Percentiles rank a stretch among this genome's conserved stretches.
These are phyloP conservation scores for Parnassius glacialis DNA, from an alignment of 2,888 invertebrate species.

Conservation along the genomic window DNA sequence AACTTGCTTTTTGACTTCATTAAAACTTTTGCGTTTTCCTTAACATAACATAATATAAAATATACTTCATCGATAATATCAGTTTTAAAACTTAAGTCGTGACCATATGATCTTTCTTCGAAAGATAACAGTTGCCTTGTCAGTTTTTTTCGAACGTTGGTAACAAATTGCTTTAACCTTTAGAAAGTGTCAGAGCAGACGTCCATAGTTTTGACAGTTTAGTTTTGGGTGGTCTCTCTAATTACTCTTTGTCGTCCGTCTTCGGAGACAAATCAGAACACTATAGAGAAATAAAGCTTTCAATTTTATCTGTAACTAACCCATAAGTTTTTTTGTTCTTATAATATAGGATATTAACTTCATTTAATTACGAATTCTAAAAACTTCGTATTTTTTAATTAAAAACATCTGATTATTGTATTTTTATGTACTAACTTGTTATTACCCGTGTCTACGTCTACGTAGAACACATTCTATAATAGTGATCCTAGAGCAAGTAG, in stretches of 20 bases:
- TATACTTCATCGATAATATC: constrained; percentile 17
- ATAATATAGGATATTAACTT: too few species aligned
- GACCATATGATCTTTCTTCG: constrained; percentile 9
- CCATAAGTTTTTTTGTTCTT: constrained; percentile 5
- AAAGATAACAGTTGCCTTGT: constrained; percentile 19
- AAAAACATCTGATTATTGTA: too few species aligned
- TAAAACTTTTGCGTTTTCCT: constrained; percentile 20
- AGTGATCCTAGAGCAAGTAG: too few species aligned
- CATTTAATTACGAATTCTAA: too few species aligned
- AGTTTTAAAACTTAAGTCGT: constrained; percentile 13
- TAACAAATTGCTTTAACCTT: constrained; percentile 46
- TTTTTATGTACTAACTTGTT: too few species aligned
- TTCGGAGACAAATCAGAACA: constrained; percentile 51
- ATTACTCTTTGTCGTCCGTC: constrained; percentile 49
- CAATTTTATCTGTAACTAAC: constrained; percentile 29
- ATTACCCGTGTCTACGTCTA: too few species aligned
- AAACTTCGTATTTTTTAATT: too few species aligned
- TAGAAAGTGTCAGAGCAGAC: constrained; percentile 35
- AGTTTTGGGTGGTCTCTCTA: constrained; percentile 55
- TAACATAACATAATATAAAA: too few species aligned
- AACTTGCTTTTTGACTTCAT: constrained; percentile 17
- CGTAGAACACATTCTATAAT: too few species aligned
- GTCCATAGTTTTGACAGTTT: constrained; percentile 35
- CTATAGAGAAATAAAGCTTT: constrained; percentile 33
- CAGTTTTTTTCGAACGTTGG: constrained; percentile 29